Base-by-base conservation (phyloP, 2,888 invertebrate species). In the Cheilosia soror region DNA sequence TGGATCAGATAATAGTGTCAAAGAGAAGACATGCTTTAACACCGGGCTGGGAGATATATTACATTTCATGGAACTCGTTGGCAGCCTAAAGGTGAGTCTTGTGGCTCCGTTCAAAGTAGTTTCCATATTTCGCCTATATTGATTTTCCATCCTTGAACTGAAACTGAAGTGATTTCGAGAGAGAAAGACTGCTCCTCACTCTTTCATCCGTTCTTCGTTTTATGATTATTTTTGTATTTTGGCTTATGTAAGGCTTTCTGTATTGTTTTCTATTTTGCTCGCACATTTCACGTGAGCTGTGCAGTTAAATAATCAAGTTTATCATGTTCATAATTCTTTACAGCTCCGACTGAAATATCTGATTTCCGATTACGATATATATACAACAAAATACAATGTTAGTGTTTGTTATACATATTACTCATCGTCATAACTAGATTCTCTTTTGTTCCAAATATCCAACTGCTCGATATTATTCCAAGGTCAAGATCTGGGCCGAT, bases 51-150 rank as follows among this genome's bases (percentile, higher is more conserved):
- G 89, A 37, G 92, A 92, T 79, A 92, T 92, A 69, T 60, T 92
- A 15, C 94, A 95, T 90, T 96, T 96, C 90, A 93, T 96, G 90
- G 95, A 96, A 90, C 92, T 95, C 79, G 94, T 96, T 79, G 96
- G 96, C 11, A 94, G 94, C 89, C 92, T 96, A 15, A 96, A 96
- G 94, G 96, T 96, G 90, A 90, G 89, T 89, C 87, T 88, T 86
- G 51, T 44, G 47, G 77, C 42, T 40, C 6, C 6, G 13, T 1
- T 44, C 13, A n/a, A n/a, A 4, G 2, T 20, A 15, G 53, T 44
- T 68, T 65, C 53, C 60, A 55, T 71, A 66, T 66, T 47, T 69
- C 73, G 60, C 44, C 5, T 79, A 77, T 84, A 77, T 84, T 79
- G 84, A 84, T 84, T 84, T 84, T 83, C 47, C 83, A 58, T 72